Evolutionary conservation across 2,797 vertebrate species (phyloP).

Genomic region (Mormyrops attenuatus): DNA sequence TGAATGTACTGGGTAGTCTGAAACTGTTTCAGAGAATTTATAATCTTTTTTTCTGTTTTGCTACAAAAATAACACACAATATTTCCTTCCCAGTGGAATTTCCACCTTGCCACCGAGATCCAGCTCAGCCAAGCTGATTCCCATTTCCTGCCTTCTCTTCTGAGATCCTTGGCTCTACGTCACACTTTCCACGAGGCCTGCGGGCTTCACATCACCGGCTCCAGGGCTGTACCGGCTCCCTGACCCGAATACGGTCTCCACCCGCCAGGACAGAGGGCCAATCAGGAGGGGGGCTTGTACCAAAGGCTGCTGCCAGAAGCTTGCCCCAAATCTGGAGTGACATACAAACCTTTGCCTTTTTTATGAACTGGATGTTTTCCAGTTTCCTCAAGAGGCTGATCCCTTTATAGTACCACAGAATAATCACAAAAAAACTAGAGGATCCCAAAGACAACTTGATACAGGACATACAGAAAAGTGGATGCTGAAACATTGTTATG

Average conservation of each 20-base stretch:
- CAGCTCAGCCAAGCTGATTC: background rate
- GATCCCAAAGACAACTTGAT: background rate
- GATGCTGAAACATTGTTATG: background rate
- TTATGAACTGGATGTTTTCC: background rate
- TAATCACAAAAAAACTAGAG: background rate
- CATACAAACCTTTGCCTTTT: background rate
- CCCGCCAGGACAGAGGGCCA: background rate
- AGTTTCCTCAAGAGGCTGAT: background rate
- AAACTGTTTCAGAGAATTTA: background rate
- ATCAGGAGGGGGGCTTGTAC: background rate
- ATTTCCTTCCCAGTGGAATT: background rate
- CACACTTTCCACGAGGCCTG: constrained; percentile 43
- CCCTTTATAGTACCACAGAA: background rate
- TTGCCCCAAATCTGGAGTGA: background rate
- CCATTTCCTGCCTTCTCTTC: background rate
- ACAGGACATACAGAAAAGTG: background rate
- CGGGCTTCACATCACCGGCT: constrained; percentile 36
- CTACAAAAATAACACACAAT: background rate
- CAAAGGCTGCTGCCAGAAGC: background rate
- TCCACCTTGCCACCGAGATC: background rate
- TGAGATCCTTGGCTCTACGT: constrained; percentile 31
- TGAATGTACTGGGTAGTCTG: background rate
- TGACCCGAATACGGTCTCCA: constrained; percentile 45
- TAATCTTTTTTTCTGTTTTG: background rate
- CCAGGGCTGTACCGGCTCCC: constrained; percentile 23